Evolutionary conservation across 2,888 invertebrate genomes (phyloP).

Genomic region (Pimpla rufipes): DNA sequence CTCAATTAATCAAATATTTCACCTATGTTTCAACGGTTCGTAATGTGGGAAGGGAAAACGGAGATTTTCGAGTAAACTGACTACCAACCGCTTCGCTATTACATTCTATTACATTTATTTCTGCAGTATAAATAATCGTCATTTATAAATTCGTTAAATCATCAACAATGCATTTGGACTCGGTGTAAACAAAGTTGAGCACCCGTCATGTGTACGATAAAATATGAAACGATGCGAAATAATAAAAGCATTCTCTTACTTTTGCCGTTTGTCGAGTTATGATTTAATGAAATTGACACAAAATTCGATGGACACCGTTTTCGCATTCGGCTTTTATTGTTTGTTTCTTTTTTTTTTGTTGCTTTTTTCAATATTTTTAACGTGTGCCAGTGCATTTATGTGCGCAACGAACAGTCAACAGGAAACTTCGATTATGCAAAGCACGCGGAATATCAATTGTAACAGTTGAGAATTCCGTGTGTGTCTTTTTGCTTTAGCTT

Average conservation of each 20-base stretch:
- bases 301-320: not conserved
- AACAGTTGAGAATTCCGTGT: not conserved
- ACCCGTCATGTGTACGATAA: conserved; percentile 37
- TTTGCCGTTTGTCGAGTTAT: not conserved
- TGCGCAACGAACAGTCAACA: conserved; percentile 8
- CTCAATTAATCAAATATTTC: not conserved
- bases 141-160: conserved; percentile 79
- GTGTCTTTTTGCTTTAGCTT: not conserved
- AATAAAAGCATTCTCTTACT: not conserved
- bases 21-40: not conserved
- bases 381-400: conserved; percentile 24
- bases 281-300: not conserved
- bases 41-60: not conserved
- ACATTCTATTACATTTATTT: conserved; percentile 82
- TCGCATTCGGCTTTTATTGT: not conserved
- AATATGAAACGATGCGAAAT: conserved; percentile 29
- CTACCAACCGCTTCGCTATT: conserved; percentile 52
- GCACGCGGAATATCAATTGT: conserved; percentile 3
- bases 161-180: conserved; percentile 43
- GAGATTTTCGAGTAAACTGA: not conserved
- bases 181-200: conserved; percentile 49
- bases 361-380: not conserved
- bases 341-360: not conserved
- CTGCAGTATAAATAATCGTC: conserved; percentile 82
- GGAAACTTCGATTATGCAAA: conserved; percentile 1